A percentile compares a stretch with the other conserved stretches of the same genome.
phyloP scores from a whole-genome alignment of 2,113 vertebrate species.

The Lathamus discolor region DNA sequence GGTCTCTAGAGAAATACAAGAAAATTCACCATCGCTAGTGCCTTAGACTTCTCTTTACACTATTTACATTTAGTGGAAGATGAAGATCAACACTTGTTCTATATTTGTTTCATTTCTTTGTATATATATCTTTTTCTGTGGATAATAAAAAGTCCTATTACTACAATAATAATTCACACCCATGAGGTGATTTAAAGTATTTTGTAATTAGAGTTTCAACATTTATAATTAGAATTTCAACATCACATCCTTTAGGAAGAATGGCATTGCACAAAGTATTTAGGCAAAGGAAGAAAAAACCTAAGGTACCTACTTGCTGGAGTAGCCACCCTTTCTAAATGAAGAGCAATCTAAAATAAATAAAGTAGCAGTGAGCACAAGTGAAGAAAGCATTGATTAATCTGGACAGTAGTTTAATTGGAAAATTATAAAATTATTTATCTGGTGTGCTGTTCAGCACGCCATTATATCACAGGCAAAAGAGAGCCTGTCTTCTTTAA shows the following conservation, averaged over 20 bases:
- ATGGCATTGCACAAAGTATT: neutral
- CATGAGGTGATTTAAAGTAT: neutral
- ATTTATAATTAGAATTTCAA: neutral
- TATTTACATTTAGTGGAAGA: neutral
- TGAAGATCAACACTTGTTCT: neutral
- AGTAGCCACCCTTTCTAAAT: neutral
- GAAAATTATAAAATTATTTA: neutral
- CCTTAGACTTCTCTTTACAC: neutral
- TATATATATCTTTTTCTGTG: neutral
- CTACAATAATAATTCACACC: neutral
- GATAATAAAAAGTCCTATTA: neutral
- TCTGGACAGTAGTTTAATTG: neutral
- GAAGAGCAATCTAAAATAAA: neutral
- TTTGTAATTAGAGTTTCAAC: neutral
- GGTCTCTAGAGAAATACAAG: constrained; percentile 74
- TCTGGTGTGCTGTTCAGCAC: neutral
- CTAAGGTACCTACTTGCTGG: neutral
- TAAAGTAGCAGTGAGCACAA: neutral
- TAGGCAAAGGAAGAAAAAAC: neutral
- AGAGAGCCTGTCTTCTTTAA: neutral
- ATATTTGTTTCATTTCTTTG: neutral
- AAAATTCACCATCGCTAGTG: neutral
- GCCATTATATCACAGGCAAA: neutral
- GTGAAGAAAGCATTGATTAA: neutral
- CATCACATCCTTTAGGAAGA: neutral